Base-by-base conservation (phyloP, 2,888 invertebrate species). In the Ophion ellenae region DNA sequence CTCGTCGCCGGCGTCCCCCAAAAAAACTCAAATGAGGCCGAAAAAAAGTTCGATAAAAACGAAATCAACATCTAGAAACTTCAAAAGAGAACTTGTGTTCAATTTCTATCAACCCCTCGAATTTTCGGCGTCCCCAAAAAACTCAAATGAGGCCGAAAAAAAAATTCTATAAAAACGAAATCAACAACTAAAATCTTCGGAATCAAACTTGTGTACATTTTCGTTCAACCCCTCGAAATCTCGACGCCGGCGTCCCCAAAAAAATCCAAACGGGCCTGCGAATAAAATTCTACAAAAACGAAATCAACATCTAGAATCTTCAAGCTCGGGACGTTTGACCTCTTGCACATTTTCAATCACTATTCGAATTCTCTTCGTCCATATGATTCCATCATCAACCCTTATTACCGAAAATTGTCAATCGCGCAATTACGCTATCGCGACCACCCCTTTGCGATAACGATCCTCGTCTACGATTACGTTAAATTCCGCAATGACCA, bases 391-490 rank as follows among this genome's bases (percentile, higher is more conserved):
- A 7, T 9, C 9, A 9, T 1, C 40, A 40, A 40, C 7, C 6
- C 9, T 14, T 14, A 53, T 53, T 17, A 14, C 17, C 14, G 53
- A 53, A 17, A 53, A 53, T 17, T 11, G 47, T 47, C 14, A 17
- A 47, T 47, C 47, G 47, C 3, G 47, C 47, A 47, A 53, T 53
- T 53, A 14, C 14, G 53, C 40, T 7, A 7, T 40, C 40, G 40
- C 40, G 9, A 40, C 9, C 40, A 0, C 40, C 40, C 40, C 40
- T 9, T 9, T 2, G 5, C 53, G 53, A 14, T 14, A 53, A 53
- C 17, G 53, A 73, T 40, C 45, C 64, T 67, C 57, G 32, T 11
- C 17, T 9, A 20, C 20, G 75, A 75, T 69, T 61, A 40, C 61
- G 7, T 61, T 45, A 45, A 45, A 70, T 70, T 47, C 9, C 6